These are phyloP conservation scores for Parasteatoda tepidariorum DNA, from an alignment of 1,140 invertebrate genomes.

Conservation along the genomic window DNA sequence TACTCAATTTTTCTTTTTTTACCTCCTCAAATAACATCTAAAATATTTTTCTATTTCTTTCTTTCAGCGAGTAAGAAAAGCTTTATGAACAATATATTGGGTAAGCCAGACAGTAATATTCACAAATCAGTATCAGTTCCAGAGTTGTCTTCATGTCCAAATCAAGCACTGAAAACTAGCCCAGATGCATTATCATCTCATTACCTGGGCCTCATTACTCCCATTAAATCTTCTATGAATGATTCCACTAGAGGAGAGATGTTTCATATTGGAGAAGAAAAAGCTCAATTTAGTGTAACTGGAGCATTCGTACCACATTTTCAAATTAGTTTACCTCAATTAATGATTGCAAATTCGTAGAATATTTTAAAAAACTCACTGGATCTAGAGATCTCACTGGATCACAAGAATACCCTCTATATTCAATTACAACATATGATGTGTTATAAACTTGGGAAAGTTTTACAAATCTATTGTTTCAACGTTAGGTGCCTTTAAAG, in stretches of 20 bases:
- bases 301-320: background rate
- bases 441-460: no score
- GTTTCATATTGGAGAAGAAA: background rate
- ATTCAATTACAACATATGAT: no score
- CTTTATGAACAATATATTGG: background rate
- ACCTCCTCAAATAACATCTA: background rate
- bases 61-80: background rate
- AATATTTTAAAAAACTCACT: background rate
- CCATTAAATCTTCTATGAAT: background rate
- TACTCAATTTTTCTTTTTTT: background rate
- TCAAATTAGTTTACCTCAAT: background rate
- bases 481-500: no score
- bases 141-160: background rate
- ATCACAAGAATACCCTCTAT: no score
- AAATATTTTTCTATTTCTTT: background rate
- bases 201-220: background rate
- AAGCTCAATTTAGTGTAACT: background rate
- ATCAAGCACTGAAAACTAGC: background rate
- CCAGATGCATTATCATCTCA: background rate
- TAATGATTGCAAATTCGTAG: background rate
- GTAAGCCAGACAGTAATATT: background rate
- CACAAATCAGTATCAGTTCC: slow-evolving; percentile 28
- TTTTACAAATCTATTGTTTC: no score
- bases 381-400: no score
- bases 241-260: background rate